Evolutionary conservation across 2,113 vertebrate genomes (phyloP).

Genomic region (Lathamus discolor): DNA sequence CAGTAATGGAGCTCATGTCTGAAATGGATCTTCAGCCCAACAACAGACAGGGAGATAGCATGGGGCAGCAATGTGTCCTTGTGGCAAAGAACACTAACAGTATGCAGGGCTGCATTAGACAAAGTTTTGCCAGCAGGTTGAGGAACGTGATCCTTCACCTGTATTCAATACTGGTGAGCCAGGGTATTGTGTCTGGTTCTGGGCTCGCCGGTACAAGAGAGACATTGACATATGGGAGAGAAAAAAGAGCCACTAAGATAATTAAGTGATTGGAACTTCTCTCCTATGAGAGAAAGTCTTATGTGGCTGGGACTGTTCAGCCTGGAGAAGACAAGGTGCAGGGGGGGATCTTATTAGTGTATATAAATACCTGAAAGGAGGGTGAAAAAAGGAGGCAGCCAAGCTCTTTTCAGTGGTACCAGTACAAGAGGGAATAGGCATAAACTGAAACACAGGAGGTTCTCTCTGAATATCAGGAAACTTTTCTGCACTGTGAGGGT

Average conservation of each 20-base stretch:
- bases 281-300: background rate
- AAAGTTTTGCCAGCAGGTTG: background rate
- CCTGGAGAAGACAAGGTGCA: background rate
- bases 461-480: background rate
- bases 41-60: background rate
- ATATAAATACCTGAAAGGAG: background rate
- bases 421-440: background rate
- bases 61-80: background rate
- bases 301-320: background rate
- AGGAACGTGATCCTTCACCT: background rate
- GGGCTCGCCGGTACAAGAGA: background rate
- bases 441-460: background rate
- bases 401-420: background rate
- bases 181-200: background rate
- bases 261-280: background rate
- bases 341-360: background rate
- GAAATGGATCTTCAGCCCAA: background rate
- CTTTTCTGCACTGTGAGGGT: background rate
- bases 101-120: background rate
- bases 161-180: background rate
- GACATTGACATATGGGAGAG: background rate
- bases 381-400: background rate
- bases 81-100: accelerated
- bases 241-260: background rate
- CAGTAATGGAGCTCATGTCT: background rate